These are phyloP conservation scores for Phocoena sinus DNA, from an alignment of 2,113 vertebrate species.

Conservation along the genomic window DNA sequence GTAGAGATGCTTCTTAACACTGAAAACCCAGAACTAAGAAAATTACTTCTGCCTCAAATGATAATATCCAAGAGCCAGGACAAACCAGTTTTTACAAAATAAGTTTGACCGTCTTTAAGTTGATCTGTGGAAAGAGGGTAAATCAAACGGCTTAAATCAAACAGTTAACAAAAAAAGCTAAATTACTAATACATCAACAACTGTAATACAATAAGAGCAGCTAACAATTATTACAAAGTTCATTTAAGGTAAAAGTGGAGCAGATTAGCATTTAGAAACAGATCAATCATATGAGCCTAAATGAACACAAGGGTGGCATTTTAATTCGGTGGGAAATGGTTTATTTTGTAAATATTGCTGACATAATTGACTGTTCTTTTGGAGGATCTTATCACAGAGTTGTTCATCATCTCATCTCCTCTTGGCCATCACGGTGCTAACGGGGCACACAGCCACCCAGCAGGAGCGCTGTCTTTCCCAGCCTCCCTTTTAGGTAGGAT, in stretches of 20 bases:
- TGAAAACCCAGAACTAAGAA: not conserved
- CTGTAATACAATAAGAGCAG: not conserved
- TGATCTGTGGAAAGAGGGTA: not conserved
- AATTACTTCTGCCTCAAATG: not conserved
- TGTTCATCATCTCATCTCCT: not conserved
- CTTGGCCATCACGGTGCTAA: not conserved
- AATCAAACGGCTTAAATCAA: constrained; percentile 1
- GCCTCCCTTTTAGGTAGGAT: not conserved
- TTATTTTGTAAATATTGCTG: not conserved
- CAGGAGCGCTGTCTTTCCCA: not conserved
- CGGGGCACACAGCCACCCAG: not conserved
- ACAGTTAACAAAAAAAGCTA: not conserved
- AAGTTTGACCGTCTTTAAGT: not conserved
- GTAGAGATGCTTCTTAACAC: not conserved
- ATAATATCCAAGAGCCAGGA: not conserved
- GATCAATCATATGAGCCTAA: not conserved
- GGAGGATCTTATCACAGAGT: not conserved
- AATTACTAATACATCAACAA: not conserved
- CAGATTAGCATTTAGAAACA: not conserved
- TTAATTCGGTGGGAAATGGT: not conserved
- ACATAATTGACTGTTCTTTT: not conserved
- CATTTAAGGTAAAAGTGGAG: not conserved
- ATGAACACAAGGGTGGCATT: not conserved
- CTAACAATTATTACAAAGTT: not conserved
- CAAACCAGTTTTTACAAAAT: not conserved